Conservation (phyloP, 2,113 vertebrate genomes). For the Elephantulus edwardii region DNA sequence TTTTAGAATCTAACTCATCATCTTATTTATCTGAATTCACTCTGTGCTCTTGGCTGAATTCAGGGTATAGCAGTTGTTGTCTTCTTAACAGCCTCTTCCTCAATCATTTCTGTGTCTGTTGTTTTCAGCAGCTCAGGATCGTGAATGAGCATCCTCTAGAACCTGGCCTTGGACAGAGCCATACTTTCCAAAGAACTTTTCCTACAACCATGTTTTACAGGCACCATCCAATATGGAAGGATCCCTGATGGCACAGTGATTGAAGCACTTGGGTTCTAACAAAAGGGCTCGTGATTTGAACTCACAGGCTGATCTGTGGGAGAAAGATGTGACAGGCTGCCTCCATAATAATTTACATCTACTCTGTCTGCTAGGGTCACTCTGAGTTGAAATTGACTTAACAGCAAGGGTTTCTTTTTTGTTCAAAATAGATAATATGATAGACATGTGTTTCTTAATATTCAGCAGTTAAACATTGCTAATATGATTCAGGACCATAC, state of each 20-base stretch:
- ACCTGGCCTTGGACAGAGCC: too few relatives aligned
- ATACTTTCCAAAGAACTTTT: not conserved
- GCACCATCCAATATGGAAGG: not conserved
- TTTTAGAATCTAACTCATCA: not conserved
- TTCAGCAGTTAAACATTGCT: not conserved
- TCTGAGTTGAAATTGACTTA: too few relatives aligned
- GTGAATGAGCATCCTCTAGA: not conserved
- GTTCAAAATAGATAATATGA: too few relatives aligned
- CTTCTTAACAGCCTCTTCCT: not conserved
- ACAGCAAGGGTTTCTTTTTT: too few relatives aligned
- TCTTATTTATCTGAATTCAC: not conserved
- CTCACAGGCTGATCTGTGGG: too few relatives aligned
- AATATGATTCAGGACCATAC: not conserved
- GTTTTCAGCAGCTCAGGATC: not conserved
- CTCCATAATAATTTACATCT: too few relatives aligned
- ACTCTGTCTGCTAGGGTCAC: too few relatives aligned
- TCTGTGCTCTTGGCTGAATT: not conserved
- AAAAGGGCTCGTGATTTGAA: too few relatives aligned
- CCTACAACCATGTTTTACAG: not conserved
- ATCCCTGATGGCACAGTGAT: too few relatives aligned
- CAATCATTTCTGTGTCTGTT: not conserved
- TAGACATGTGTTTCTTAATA: not conserved
- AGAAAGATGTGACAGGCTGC: too few relatives aligned
- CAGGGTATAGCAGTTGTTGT: not conserved
- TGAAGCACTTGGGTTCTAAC: too few relatives aligned